phyloP scores from a whole-genome alignment of 2,888 invertebrate species.

The Hartigia nigra region DNA sequence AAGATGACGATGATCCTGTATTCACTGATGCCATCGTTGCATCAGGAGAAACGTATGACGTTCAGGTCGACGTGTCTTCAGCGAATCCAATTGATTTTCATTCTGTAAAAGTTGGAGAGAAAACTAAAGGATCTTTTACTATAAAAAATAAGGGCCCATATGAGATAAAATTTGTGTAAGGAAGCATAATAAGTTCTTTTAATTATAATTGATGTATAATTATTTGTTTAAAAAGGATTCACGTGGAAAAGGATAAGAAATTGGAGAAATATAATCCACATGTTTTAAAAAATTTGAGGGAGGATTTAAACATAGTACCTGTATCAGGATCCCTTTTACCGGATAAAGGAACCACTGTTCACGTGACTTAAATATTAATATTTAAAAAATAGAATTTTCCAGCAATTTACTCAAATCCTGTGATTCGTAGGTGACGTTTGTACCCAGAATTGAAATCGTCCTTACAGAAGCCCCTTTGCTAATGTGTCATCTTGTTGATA shows the following conservation, averaged over 20 bases:
- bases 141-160: conserved; percentile 72
- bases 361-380: conserved; percentile 27
- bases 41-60: conserved; percentile 73
- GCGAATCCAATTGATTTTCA: conserved; percentile 71
- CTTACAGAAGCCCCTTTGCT: conserved; percentile 43
- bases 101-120: conserved; percentile 70
- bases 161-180: conserved; percentile 70
- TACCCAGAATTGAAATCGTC: conserved; percentile 41
- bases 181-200: not conserved
- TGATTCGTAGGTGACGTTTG: conserved; percentile 36
- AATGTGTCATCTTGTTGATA: conserved; percentile 47
- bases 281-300: conserved; percentile 31
- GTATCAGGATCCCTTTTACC: conserved; percentile 38
- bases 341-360: conserved; percentile 34
- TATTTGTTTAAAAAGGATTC: conserved; percentile 30
- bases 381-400: not conserved
- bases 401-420: not conserved
- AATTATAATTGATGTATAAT: not conserved
- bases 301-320: conserved; percentile 46
- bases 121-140: conserved; percentile 66
- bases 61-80: conserved; percentile 69
- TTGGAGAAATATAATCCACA: conserved; percentile 23
- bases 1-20: conserved; percentile 67
- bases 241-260: conserved; percentile 32
- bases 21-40: conserved; percentile 65